Base-by-base conservation (phyloP, 2,888 invertebrate genomes). In the Resseliella maxima region DNA sequence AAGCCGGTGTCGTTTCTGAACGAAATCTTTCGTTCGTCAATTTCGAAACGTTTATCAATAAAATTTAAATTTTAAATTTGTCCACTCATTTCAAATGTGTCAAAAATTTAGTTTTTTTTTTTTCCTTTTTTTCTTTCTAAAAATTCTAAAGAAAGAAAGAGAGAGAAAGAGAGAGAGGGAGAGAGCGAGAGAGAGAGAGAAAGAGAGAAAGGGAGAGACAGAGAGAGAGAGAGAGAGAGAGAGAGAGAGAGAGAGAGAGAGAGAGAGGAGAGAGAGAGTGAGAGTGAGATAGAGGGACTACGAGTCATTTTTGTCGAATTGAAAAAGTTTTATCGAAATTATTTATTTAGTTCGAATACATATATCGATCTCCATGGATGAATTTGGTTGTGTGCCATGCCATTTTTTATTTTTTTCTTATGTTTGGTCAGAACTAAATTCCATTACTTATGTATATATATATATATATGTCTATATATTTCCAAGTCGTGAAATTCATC, bases 321-420 rank as follows among this genome's bases (percentile, higher is more conserved):
- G 31, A 12, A 72, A 72, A 72, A 72, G 72, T 72, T 72, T 72
- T 72, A 31, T 15, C n/a, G 31, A 72, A 72, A 72, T 72, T 72
- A 72, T 72, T 72, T 72, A 72, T 72, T 72, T 72, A 72, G 72
- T 15, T 72, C 31, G 31, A 50, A 50, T 18, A n/a, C n/a, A 31
- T 50, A 72, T 72, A 72, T 72, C n/a, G 72, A 72, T 72, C 72
- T 31, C 72, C 15, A 72, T 72, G 31, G 31, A n/a, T n/a, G 72
- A 72, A 72, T 72, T 72, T 31, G 31, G 27, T 50, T 50, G 18
- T 50, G 18, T 18, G 27, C 27, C 24, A 5, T n/a, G n/a, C 12
- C 3, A 2, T 27, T 59, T 59, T 27, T 24, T 59, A 5, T 31
- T 31, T 72, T 2, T 31, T 35, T 31, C 15, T 31, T 72, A 12